Conservation (phyloP, 2,888 invertebrate species). For the Harmothoe impar region DNA sequence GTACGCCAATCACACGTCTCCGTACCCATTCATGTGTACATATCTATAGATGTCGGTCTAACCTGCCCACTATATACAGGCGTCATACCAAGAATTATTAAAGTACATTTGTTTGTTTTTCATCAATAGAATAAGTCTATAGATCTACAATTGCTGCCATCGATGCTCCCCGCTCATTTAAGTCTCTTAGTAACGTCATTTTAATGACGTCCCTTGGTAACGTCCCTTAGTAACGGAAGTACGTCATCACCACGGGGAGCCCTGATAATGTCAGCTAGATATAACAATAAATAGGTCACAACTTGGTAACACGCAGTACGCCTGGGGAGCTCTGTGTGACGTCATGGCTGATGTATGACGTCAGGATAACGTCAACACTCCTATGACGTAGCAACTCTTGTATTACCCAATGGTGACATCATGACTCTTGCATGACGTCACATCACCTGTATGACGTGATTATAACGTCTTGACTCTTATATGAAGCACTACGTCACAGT, state of each 20-base stretch:
- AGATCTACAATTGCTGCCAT: conserved; percentile 42
- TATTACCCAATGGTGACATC: too few species aligned
- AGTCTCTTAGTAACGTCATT: background rate
- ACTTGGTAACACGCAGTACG: background rate
- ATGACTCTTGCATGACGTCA: too few species aligned
- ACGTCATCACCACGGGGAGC: background rate
- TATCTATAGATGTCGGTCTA: background rate
- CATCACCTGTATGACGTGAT: too few species aligned
- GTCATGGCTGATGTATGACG: too few species aligned
- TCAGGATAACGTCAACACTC: too few species aligned
- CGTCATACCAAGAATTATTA: background rate
- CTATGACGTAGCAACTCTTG: too few species aligned
- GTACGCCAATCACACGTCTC: background rate
- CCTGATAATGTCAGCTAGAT: background rate
- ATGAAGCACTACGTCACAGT: too few species aligned
- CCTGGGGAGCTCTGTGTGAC: background rate
- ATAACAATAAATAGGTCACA: conserved; percentile 16
- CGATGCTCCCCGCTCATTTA: background rate
- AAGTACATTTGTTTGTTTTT: background rate
- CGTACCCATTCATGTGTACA: background rate
- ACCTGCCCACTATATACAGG: background rate
- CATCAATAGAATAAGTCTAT: conserved; percentile 29
- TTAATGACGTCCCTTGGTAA: background rate
- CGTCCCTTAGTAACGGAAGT: background rate
- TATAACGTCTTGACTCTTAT: too few species aligned